Base-by-base conservation (phyloP, 2,888 invertebrate genomes). In the Melikaiella ostensackeni region DNA sequence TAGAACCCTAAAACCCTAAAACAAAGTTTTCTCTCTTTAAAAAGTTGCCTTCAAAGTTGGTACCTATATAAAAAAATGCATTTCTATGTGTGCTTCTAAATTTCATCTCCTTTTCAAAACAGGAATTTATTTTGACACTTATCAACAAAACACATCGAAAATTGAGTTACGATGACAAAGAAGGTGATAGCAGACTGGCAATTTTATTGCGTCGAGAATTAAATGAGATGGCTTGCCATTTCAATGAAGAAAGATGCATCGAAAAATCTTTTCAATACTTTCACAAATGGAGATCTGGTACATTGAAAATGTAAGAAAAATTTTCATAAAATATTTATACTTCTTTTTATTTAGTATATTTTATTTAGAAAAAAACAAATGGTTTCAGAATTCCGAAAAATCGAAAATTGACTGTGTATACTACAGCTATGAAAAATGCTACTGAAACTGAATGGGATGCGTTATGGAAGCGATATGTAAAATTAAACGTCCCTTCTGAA, bases 181-280 rank as follows among this genome's bases (percentile, higher is more conserved):
- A 57, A n/a, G 84, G 86, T 0, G 93, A 94, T 59, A 86, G 92
- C 11, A 94, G 92, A 85, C 92, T 94, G 86, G 92, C 92, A 1
- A 92, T 93, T 79, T 90, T 94, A 55, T 91, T 94, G 57, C 91
- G 95, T 75, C 92, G 92, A 89, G 91, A 93, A 66, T 90, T 95
- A 0, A 92, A 94, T 85, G 89, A 91, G 19, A 94, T 94, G 93
- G 93, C 94, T 0, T 95, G 95, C 79, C 91, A 92, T 74, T 92
- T 94, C 35, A 93, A 93, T 80, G 89, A 93, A 0, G 90, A 92
- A 16, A 91, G 93, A 0, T 95, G 95, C 77, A 86, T 94, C 87
- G 6, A 83, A 83, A 59, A 83, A 84, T 77, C 82, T 88, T 6
- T 89, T 85, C 85, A 74, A 75, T 21, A 86, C 83, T 7, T 77